Base-by-base conservation (phyloP, 2,888 invertebrate genomes). In the Pimpla rufipes region DNA sequence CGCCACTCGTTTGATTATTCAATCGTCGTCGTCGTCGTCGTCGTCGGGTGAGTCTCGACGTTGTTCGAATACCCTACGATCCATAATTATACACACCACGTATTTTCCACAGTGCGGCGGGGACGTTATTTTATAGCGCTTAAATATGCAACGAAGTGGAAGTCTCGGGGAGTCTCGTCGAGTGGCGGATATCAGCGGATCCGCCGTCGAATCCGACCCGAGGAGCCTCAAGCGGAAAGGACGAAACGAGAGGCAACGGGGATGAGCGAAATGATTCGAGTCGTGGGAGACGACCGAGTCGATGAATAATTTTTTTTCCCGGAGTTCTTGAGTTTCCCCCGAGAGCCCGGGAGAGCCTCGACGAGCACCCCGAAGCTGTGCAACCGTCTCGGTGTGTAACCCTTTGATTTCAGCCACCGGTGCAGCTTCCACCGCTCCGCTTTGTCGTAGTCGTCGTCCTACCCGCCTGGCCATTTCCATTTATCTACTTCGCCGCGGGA, bases 401-500 rank as follows among this genome's bases (percentile, higher is more conserved):
- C 52, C 76, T 79, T 79, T 83, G 83, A 77, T 83, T 77, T 37
- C 52, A 77, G 57, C 57, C 42, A 68, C 47, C 45, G 21, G 47
- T 52, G 62, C 2, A 29, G 29, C 45, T 74, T 35, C 47, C 47
- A 35, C 73, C 47, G 42, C 47, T 62, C 62, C 37, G 45, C 73
- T 75, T 75, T 80, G 73, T 67, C 64, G 62, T 79, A 62, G 71
- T 47, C 29, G 29, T 29, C 2, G 29, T 29, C 29, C 3, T 29
- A 2, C 23, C 45, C 57, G 70, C 73, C 79, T 68, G 62, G 74
- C 59, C 78, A 85, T 81, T 85, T 81, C 59, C 85, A 85, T 85
- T 80, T 78, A 85, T 85, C 83, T 83, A 81, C 75, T 81, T 78
- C 68, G 74, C 76, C 70, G 40, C 62, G 68, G 83, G 75, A 68